Conservation (phyloP, 2,888 invertebrate species). For the Drosophila mimica region DNA sequence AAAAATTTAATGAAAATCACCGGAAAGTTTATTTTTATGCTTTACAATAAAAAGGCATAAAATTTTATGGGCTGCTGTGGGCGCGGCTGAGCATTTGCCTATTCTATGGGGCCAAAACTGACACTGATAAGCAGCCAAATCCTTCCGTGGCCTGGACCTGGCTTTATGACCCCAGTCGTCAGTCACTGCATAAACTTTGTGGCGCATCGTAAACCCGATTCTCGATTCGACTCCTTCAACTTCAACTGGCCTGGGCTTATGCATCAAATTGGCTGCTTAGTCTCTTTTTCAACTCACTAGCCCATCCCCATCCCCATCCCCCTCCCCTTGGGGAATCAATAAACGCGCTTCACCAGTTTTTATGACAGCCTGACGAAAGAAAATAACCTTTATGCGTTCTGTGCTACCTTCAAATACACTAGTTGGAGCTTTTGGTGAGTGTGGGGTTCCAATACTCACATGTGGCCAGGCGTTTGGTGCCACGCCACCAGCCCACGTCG, state of each 20-base stretch:
- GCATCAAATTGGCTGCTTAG: constrained; percentile 73
- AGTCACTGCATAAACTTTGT: constrained; percentile 70
- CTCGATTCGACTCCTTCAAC: constrained; percentile 14
- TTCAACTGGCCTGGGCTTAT: constrained; percentile 40
- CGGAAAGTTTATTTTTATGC: constrained; percentile 69
- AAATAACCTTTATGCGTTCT: constrained; percentile 47
- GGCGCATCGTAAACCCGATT: constrained; percentile 67
- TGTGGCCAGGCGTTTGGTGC: constrained; percentile 87
- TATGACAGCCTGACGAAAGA: constrained; percentile 49
- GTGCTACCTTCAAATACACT: constrained; percentile 43
- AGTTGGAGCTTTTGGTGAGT: constrained; percentile 11
- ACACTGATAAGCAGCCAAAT: constrained; percentile 64
- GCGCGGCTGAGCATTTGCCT: constrained; percentile 53
- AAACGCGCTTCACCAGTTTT: constrained; percentile 70
- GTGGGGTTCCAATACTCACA: constrained; percentile 73
- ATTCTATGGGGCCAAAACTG: constrained; percentile 34
- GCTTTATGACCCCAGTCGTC: constrained; percentile 59
- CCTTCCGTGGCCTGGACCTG: constrained; percentile 51
- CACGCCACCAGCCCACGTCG: constrained; percentile 93
- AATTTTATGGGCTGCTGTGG: constrained; percentile 50
- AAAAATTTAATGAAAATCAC: constrained; percentile 71
- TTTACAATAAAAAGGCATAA: constrained; percentile 64
- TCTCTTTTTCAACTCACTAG: background rate
- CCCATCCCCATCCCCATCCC: background rate
- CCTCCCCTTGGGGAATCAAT: constrained; percentile 54